phyloP scores from a whole-genome alignment of 2,888 invertebrate genomes.

The Hyles lineata region DNA sequence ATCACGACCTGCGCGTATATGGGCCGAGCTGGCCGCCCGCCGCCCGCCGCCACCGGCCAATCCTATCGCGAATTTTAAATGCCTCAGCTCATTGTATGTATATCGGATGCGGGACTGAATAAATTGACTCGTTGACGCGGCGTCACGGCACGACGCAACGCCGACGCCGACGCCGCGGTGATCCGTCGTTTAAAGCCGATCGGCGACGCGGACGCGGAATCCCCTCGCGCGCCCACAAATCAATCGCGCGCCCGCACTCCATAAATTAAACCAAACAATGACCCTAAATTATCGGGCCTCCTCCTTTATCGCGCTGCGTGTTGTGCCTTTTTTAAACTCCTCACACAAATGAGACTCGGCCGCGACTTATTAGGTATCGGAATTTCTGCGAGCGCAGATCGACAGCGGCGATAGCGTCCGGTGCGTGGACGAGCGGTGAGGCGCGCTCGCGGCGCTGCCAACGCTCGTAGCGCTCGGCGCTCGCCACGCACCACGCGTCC shows the following conservation, averaged over 20 bases:
- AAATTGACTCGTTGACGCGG: constrained; percentile 76
- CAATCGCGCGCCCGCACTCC: constrained; percentile 81
- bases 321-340: constrained; percentile 77
- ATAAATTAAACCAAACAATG: constrained; percentile 84
- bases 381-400: constrained; percentile 76
- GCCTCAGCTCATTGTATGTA: constrained; percentile 80
- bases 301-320: constrained; percentile 75
- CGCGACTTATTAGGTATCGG: constrained; percentile 82
- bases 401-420: constrained; percentile 70
- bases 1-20: constrained; percentile 81
- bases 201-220: constrained; percentile 45
- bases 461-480: background rate
- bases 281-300: constrained; percentile 83
- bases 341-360: constrained; percentile 82
- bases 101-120: constrained; percentile 74
- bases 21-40: constrained; percentile 72
- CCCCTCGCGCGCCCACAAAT: constrained; percentile 78
- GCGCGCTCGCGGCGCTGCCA: background rate
- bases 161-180: constrained; percentile 48
- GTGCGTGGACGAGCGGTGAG: constrained; percentile 51
- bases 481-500: constrained; percentile 34
- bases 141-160: constrained; percentile 36
- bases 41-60: constrained; percentile 70
- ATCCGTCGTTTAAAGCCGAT: constrained; percentile 36
- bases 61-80: constrained; percentile 80